Evolutionary conservation across 1,140 invertebrate species (phyloP), one percentile per base, ranked within the genome.

Genomic region (Mactra quadrangularis): DNA sequence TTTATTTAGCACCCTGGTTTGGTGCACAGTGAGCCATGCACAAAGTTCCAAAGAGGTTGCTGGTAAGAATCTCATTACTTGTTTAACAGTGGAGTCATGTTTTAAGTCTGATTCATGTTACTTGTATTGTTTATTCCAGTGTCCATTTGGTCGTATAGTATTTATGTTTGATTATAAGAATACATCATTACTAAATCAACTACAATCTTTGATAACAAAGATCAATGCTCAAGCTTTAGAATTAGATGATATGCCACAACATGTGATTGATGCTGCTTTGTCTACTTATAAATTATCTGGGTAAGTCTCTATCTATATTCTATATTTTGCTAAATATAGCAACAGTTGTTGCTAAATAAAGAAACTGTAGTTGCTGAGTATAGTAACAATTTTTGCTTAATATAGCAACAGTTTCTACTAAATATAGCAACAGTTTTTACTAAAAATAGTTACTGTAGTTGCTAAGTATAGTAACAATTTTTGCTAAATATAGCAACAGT

Each of bases 261-360:
- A 92, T 84, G 90, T 92, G 11, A 87, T 92, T 41, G 87, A 90
- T 84, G 89, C 91, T 55, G 91, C 91, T 4, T 85, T 93, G 1
- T 92, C 92, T 15, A 93, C 92, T 1, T 93, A 92, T 79, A 93
- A 92, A 82, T 84, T 93, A 3, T 91, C 88, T 31, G 64, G 88
- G 92, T 93, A 88, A 90, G 90, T 89, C 41, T 50, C 11, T 13
- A 50, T 13, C 11, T 50, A n/a, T 11, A 50, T 13, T 50, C n/a
- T 13, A n/a, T 50, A 13, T 11, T 13, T 13, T 13, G 47, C n/a
- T 50, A 50, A 11, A 13, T 11, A n/a, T n/a, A 13, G 11, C 11
- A 50, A 50, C n/a, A 50, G 11, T 13, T 50, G 11, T 50, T 11
- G 47, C n/a, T 13, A 50, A 50, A 13, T 13, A 13, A 50, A 13